Base-by-base conservation (phyloP, 2,113 vertebrate genomes). In the Hemiscyllium ocellatum region DNA sequence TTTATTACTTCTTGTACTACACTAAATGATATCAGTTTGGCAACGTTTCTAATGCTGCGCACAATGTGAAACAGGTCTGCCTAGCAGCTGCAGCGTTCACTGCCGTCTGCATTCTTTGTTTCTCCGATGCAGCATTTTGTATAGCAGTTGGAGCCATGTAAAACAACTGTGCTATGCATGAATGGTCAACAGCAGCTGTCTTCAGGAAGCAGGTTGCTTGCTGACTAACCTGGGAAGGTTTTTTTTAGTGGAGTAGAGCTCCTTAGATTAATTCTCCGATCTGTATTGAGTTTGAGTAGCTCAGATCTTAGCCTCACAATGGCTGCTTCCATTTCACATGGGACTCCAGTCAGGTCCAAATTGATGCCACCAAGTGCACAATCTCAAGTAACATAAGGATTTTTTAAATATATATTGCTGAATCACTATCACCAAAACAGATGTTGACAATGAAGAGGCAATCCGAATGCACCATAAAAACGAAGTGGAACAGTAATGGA, bases 91-190 rank as follows among this genome's bases (percentile, higher is more conserved):
- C 17, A 22, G 56, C n/a, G 8, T 37, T 37, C 15, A 37, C 61
- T 93, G 10, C 89, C 68, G 87, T 33, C 61, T 37, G 0, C n/a
- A 8, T 61, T 68, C 52, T 89, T 20, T 91, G 87, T 61, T n/a
- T 91, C 33, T 20, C n/a, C 65, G 33, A 33, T 65, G 56, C 52
- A 91, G 52, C 52, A 91, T 91, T 91, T 93, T 93, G 61, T 93
- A n/a, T 42, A 66, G 89, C 89, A 93, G 65, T 93, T 66, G 61
- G 89, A 93, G n/a, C n/a, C 61, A 66, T 93, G 87, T 61, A 90
- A 61, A 90, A 61, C 52, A 90, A 61, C 52, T 90, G 61, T n/a
- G 89, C 20, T 93, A 68, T 22, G 33, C n/a, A 68, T 20, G 19
- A 93, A 68, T 33, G 65, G 33, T 68, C 65, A 66, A 93, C 29